A percentile compares a stretch with the other conserved stretches of the same genome.
Evolutionary conservation across 2,888 invertebrate species (phyloP).

Genomic region (Leucophora obtusa): DNA sequence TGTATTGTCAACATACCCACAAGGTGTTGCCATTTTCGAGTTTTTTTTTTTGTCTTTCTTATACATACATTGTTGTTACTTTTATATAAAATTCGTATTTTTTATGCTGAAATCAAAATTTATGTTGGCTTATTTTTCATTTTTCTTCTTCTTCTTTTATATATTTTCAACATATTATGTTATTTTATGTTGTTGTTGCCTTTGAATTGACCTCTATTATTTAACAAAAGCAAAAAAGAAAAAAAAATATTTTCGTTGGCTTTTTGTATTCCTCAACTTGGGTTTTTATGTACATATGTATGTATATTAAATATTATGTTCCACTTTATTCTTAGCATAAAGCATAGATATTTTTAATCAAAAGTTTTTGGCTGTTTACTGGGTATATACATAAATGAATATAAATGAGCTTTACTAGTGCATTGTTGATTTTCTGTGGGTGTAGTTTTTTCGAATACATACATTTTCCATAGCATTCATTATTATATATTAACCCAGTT

Average conservation of each 20-base stretch:
- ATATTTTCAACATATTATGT: conserved; percentile 31
- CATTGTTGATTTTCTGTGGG: no score
- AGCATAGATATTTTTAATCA: not conserved
- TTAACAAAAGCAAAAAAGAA: conserved; percentile 46
- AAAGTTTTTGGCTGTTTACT: not conserved
- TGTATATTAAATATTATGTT: no score
- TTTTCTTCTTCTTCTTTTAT: conserved; percentile 28
- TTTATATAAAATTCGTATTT: not conserved
- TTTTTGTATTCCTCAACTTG: not conserved
- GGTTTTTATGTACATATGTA: not conserved
- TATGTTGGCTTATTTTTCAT: conserved; percentile 55
- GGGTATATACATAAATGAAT: not conserved
- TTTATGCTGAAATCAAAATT: conserved; percentile 39
- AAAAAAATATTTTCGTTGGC: not conserved
- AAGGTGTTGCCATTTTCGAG: conserved; percentile 31
- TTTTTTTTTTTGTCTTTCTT: not conserved
- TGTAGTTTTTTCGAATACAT: no score
- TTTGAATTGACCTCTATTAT: conserved; percentile 76
- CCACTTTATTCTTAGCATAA: not conserved
- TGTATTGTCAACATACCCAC: conserved; percentile 9
- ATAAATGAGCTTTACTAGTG: no score
- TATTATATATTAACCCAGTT: conserved; percentile 40
- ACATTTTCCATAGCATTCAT: no score
- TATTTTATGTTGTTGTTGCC: conserved; percentile 71
- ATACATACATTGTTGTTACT: not conserved